Conservation (phyloP, 2,888 invertebrate species). For the Tachina fera region DNA sequence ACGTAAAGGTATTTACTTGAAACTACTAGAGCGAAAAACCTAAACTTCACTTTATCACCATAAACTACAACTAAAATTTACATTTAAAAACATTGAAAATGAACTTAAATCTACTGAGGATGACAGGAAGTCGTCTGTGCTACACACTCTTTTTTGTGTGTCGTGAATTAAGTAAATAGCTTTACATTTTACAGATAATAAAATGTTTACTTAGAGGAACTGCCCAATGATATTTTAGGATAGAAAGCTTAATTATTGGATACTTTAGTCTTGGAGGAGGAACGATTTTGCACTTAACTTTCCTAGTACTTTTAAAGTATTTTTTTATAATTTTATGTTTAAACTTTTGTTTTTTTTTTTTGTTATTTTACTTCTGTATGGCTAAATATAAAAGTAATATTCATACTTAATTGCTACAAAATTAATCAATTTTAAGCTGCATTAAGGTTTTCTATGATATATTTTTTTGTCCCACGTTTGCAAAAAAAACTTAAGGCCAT, state of each 20-base stretch:
- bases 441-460: constrained; percentile 47
- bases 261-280: not conserved
- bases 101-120: constrained; percentile 57
- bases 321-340: no score
- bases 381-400: not conserved
- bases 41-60: constrained; percentile 24
- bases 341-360: not conserved
- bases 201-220: constrained; percentile 20
- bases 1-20: constrained; percentile 33
- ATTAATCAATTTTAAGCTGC: constrained; percentile 78
- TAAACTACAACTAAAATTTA: constrained; percentile 47
- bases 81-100: constrained; percentile 44
- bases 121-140: constrained; percentile 54
- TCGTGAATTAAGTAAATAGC: constrained; percentile 5
- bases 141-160: not conserved
- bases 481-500: not conserved
- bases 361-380: not conserved
- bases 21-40: constrained; percentile 30
- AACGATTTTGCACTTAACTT: no score
- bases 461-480: not conserved
- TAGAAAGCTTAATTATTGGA: constrained; percentile 3
- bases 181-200: constrained; percentile 21
- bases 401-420: constrained; percentile 73
- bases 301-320: no score
- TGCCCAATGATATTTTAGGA: constrained; percentile 34